phyloP scores from a whole-genome alignment of 1,140 invertebrate genomes.

The Aphaenogaster rudis region DNA sequence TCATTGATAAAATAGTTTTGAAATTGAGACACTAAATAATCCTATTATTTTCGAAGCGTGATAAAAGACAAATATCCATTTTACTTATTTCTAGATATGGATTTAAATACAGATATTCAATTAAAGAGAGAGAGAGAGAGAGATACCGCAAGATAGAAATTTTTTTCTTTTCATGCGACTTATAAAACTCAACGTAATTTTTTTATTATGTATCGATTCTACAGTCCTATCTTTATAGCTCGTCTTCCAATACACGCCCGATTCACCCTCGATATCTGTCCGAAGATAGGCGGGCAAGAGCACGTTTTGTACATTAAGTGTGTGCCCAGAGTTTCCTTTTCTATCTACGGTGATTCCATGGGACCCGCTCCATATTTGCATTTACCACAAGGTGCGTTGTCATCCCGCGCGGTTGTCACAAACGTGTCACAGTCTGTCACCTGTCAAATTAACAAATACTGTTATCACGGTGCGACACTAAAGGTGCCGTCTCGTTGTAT shows the following conservation, averaged over 20 bases:
- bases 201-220: slow-evolving; percentile 41
- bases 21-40: slow-evolving; percentile 11
- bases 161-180: background rate
- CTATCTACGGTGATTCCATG: slow-evolving; percentile 69
- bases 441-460: slow-evolving; percentile 80
- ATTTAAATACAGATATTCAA: background rate
- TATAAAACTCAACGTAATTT: background rate
- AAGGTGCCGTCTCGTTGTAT: slow-evolving; percentile 32
- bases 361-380: slow-evolving; percentile 75
- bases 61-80: background rate
- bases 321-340: slow-evolving; percentile 69
- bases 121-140: background rate
- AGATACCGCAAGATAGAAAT: background rate
- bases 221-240: slow-evolving; percentile 60
- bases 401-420: slow-evolving; percentile 67
- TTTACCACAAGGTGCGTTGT: slow-evolving; percentile 80
- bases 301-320: slow-evolving; percentile 65
- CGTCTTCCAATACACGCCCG: slow-evolving; percentile 61
- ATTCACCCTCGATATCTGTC: slow-evolving; percentile 69
- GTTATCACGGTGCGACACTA: slow-evolving; percentile 65
- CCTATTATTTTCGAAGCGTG: background rate
- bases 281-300: slow-evolving; percentile 62
- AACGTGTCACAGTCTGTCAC: slow-evolving; percentile 73
- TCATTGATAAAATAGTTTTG: background rate
- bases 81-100: background rate